These are phyloP conservation scores for Himalopsyche anomala DNA, from an alignment of 2,888 invertebrate genomes.

Conservation along the genomic window DNA sequence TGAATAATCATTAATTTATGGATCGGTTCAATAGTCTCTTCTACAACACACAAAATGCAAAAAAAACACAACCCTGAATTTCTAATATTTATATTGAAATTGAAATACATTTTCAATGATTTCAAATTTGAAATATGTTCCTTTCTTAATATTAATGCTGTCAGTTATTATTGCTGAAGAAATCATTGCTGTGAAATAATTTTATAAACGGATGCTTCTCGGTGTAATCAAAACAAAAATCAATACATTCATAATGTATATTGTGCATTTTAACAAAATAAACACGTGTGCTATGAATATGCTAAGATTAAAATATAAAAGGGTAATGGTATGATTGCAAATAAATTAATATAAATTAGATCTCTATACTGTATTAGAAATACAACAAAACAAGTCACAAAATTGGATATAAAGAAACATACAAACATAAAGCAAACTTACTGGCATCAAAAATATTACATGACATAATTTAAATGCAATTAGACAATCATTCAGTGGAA, in stretches of 20 bases:
- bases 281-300: background rate
- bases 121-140: no score
- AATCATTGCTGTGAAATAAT: background rate
- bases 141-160: no score
- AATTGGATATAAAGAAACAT: conserved; percentile 7
- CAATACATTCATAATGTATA: background rate
- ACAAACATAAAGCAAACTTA: no score
- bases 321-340: conserved; percentile 1
- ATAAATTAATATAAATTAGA: conserved; percentile 30
- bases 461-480: no score
- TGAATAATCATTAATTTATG: no score
- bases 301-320: no score
- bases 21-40: no score
- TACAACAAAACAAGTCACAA: background rate
- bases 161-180: no score
- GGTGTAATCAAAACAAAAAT: background rate
- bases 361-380: background rate
- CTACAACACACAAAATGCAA: background rate
- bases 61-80: conserved; percentile 7
- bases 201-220: background rate
- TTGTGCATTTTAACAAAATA: background rate
- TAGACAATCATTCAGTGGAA: no score
- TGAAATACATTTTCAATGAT: no score
- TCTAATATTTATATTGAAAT: no score
- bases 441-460: no score